Base-by-base conservation (phyloP, 2,797 vertebrate genomes). In the Esox lucius region DNA sequence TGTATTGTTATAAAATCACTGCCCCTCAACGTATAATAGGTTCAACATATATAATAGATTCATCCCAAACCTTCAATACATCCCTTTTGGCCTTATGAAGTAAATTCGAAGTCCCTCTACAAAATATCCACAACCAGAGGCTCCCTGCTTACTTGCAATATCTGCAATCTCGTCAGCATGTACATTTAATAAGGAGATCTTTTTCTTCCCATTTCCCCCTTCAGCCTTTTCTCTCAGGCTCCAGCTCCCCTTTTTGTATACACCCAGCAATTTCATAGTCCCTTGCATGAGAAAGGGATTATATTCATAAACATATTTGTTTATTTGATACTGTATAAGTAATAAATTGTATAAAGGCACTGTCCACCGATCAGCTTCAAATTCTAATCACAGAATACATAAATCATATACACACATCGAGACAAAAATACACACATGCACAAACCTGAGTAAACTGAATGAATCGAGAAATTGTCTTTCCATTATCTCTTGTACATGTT, bases 201-300 rank as follows among this genome's bases (percentile, higher is more conserved):
- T 86, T 86, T 91, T 86, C 83, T 88, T 82, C 87, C 70, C 80
- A 59, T 84, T 56, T 73, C 68, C 81, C 56, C 69, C 74, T 81
- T 78, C 49, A 46, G 46, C 71, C 67, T 22, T 76, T 78, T 77
- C 73, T 70, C 81, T 82, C 81, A 79, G 82, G 90, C 83, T 83
- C 81, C 78, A 74, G 78, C 85, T 90, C 85, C 81, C 76, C 82
- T 78, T 48, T 53, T 49, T 88, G 74, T 83, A 87, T 89, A 92
- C 92, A 91, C 90, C 89, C 90, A 84, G 86, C 81, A 83, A 49
- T 79, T 88, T 88, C 89, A 87, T 91, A 91, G 91, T 89, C 49
- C 87, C 88, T 88, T 88, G 87, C 88, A 83, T 79, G 80, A 81
- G 81, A 79, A 90, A 83, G 77, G 68, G 75, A 81, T 81, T 88